Evolutionary conservation across 2,113 vertebrate species (phyloP).

Genomic region (Corythaeola cristata): DNA sequence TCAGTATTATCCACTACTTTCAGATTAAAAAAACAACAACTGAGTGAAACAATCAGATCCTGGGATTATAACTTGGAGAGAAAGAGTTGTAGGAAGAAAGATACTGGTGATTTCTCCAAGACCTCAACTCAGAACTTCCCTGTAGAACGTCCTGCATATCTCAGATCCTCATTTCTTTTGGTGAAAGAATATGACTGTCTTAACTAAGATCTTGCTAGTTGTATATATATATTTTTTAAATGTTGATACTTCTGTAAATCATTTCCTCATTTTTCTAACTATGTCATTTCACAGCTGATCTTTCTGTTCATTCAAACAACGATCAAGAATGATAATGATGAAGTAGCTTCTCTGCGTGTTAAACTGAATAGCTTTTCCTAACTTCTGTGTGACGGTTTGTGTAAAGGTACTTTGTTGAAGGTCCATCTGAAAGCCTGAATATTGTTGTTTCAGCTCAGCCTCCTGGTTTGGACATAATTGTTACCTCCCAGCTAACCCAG

Average conservation of each 20-base stretch:
- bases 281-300: neutral
- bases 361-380: neutral
- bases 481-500: conserved; percentile 84
- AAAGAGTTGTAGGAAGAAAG: neutral
- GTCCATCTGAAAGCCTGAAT: neutral
- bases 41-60: neutral
- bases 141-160: neutral
- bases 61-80: neutral
- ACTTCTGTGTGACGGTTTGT: neutral
- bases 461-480: conserved; percentile 67
- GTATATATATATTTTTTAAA: neutral
- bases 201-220: neutral
- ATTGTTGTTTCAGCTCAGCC: conserved; percentile 76
- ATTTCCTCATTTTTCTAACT: neutral
- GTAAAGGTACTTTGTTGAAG: neutral
- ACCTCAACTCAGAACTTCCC: neutral
- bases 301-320: neutral
- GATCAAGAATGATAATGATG: neutral
- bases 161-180: neutral
- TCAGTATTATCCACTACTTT: neutral
- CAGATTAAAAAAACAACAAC: neutral
- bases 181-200: neutral
- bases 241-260: neutral
- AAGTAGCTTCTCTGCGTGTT: neutral
- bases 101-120: neutral